Evolutionary conservation across 2,113 vertebrate species (phyloP), one percentile per base, ranked within the genome.

Genomic region (Rhinopomastus cyanomelas): DNA sequence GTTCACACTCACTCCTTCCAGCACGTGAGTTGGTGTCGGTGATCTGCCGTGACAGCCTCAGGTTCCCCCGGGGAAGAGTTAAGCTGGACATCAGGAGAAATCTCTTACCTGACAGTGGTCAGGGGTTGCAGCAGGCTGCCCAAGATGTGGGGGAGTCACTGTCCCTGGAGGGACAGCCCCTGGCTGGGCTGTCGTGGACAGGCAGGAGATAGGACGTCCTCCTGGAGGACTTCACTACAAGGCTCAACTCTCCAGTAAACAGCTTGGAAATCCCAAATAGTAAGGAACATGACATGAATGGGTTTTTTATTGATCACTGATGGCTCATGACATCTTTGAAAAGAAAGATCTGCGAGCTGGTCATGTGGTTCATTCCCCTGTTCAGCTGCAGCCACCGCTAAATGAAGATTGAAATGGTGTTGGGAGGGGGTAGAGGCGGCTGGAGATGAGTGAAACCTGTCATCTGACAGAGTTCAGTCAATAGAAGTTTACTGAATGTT

Each of bases 201-300:
- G 88, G 42, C 56, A 95, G 36, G 71, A 96, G 62, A 92, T 84
- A 84, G 96, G 96, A 89, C 69, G 74, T 59, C 20, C 53, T 78
- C 81, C 32, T 12, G 25, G 29, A 85, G 90, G 44, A 42, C 12
- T 22, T 39, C 76, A 29, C 52, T 48, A 85, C n/a, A 75, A 59
- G 67, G 87, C 82, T 89, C 74, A 57, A 44, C 65, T 88, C 81
- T 73, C 27, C 87, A 66, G 76, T 34, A n/a, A 87, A 81, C 61
- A 75, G 78, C 51, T 88, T 82, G 83, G 80, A 53, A 94, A 62
- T n/a, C 30, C 12, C 0, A 46, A 92, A 91, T 85, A 93, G 82
- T 56, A 23, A 87, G 71, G 89, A 92, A 62, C 78, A 20, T 16
- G 44, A 0, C 25, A 16, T 65, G 88, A 92, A 94, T 94, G 88